Base-by-base conservation (phyloP, 2,888 invertebrate species). In the Trissoscelio sp. region DNA sequence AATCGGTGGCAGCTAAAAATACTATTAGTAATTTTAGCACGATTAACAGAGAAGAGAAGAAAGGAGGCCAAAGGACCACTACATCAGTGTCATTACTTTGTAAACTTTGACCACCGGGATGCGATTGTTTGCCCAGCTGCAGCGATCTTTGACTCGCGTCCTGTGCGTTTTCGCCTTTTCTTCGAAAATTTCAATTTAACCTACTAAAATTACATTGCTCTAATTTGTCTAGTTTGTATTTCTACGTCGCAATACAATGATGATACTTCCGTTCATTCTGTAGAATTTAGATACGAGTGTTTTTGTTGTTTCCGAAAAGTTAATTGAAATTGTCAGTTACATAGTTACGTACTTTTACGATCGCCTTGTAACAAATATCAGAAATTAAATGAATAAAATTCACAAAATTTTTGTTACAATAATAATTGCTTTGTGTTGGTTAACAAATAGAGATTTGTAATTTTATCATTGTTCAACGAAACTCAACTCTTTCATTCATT, bases 61-160 rank as follows among this genome's bases (percentile, higher is more conserved):
- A 79, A 75, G 57, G 22, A 77, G 44, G 46, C 39, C 48, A 53
- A 60, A 53, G 51, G 78, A 75, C 18, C 64, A 18, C 44, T 55
- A 34, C 48, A 64, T 58, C 57, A 48, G 64, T 58, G 66, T 77
- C 74, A 62, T 62, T 74, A 77, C 81, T 83, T 82, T 55, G 73
- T 73, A 69, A 75, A 77, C 80, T 70, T 79, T 81, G 57, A 58
- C 72, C 55, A 73, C 51, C n/a, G 67, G 64, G 67, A 37, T 51
- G 57, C 79, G 79, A 83, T 81, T 85, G 85, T 86, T 86, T 86
- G 83, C 58, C 81, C 87, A 87, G 87, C 87, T 86, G 87, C 79
- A 78, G 78, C 66, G 58, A 74, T 82, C 80, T 82, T 84, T 81
- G 60, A 77, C 64, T 46, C 64, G 67, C 31, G 44, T 62, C 53